Base-by-base conservation (phyloP, 2,113 vertebrate species). In the Myodes glareolus region DNA sequence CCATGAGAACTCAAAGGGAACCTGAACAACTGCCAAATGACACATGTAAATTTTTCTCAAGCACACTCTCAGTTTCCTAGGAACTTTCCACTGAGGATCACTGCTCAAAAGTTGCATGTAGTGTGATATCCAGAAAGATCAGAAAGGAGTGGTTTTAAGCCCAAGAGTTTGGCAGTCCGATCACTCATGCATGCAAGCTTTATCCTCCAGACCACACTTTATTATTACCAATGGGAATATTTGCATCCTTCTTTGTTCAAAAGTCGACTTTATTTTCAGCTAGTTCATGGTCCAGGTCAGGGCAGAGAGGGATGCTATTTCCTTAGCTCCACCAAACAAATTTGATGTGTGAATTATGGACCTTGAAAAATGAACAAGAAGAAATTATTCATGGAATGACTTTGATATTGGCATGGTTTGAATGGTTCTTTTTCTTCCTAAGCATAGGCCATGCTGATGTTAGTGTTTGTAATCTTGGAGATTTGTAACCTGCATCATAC, bases 331-430 rank as follows among this genome's bases (percentile, higher is more conserved):
- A 58, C 80, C 50, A 55, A 80, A n/a, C 47, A 65, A 81, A 68
- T 76, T 63, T 61, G 17, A 91, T 72, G 25, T 4, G 7, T 75
- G 78, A 33, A 11, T 77, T 88, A 21, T n/a, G 10, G 87, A 63
- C 55, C 82, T 95, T 90, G n/a, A 96, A 67, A 81, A 80, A 50
- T 80, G 65, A 80, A 29, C n/a, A 81, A 90, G 21, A 65, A 88
- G 5, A 85, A 88, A 73, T 80, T 85, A 81, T 52, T 52, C 36
- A 78, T 85, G 58, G 19, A 86, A 91, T 91, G 50, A 88, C 75
- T 84, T 94, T 88, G 65, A 52, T 42, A 76, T 89, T 75, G 55
- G 8, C 29, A 16, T 84, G 11, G 8, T 81, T 88, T 45, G 21
- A 70, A 70, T 8, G 90, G 61, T 92, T 88, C 47, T 1, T 39